Base-by-base conservation (phyloP, 1,140 invertebrate species). In the Brachionus sp. region DNA sequence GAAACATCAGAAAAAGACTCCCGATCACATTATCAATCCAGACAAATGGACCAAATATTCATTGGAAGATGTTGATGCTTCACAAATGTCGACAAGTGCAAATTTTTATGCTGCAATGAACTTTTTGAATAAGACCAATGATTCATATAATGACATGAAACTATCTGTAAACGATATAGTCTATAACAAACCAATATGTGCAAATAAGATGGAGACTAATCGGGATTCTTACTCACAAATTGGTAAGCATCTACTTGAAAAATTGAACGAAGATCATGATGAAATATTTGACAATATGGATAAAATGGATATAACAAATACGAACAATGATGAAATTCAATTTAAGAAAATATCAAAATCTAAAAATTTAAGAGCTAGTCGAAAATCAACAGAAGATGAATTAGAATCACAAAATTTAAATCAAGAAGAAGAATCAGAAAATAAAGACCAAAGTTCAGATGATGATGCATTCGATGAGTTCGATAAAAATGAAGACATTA, bases 31-130 rank as follows among this genome's bases (percentile, higher is more conserved):
- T 44, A 2, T 19, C 10, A 42, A 80, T 80, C 50, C 62, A 16
- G 50, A 80, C 29, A 80, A 62, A 66, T 80, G 77, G 77, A 57
- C 19, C 16, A 80, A 62, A 62, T 80, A 80, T 25, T 62, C 77
- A 35, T 44, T 80, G 23, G 62, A 80, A 44, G 77, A 80, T 62
- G 77, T 80, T 3, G 70, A 75, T n/a, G 19, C 37, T 23, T 33
- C 19, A 42, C 50, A 80, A 16, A 62, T 80, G 62, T 42, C 35
- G 4, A 4, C 23, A 12, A 57, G 62, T 19, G 62, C 50, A 3
- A 80, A 80, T 66, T 80, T 62, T 50, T 12, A 35, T 39, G 62
- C 77, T 9, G 77, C 77, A 3, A 80, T 80, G 77, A 80, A 19
- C 19, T 80, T 80, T 37, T 42, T 80, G 9, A 66, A 80, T 1